phyloP scores from a whole-genome alignment of 2,888 invertebrate species.

The Ashinkailepas kermadecensis region DNA sequence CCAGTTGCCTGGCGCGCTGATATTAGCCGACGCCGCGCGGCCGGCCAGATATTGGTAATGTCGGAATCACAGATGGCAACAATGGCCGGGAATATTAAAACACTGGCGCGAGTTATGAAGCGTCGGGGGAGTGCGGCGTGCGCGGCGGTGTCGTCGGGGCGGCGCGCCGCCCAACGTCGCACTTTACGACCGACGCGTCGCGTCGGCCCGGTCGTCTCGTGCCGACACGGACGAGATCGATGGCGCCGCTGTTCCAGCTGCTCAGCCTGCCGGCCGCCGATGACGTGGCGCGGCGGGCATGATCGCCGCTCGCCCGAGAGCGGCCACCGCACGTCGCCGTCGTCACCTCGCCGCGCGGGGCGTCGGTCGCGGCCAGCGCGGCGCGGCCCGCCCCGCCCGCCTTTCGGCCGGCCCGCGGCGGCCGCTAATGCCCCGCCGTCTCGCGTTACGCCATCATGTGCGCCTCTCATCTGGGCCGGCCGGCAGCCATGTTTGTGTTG shows the following conservation, averaged over 20 bases:
- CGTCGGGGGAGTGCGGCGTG: background rate
- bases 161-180: background rate
- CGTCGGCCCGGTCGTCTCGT: background rate
- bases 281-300: too few relatives aligned
- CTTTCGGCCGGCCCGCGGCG: too few relatives aligned
- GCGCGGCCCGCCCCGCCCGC: too few relatives aligned
- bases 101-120: constrained; percentile 17
- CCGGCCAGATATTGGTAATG: constrained; percentile 12
- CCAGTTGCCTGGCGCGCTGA: background rate
- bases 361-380: too few relatives aligned
- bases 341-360: too few relatives aligned
- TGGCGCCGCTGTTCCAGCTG: too few relatives aligned
- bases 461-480: too few relatives aligned
- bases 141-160: background rate
- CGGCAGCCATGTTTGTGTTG: background rate
- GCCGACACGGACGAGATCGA: too few relatives aligned
- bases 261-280: too few relatives aligned
- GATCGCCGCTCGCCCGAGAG: too few relatives aligned
- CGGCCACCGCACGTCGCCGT: too few relatives aligned
- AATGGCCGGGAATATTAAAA: constrained; percentile 20
- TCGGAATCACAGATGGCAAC: constrained; percentile 21
- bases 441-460: background rate
- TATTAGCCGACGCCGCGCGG: background rate
- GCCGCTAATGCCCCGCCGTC: background rate
- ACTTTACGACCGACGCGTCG: background rate